Percentiles rank a stretch among this genome's conserved stretches.
These are phyloP conservation scores for Paedocypris sp. DNA, from an alignment of 2,113 vertebrate species.

Conservation along the genomic window DNA sequence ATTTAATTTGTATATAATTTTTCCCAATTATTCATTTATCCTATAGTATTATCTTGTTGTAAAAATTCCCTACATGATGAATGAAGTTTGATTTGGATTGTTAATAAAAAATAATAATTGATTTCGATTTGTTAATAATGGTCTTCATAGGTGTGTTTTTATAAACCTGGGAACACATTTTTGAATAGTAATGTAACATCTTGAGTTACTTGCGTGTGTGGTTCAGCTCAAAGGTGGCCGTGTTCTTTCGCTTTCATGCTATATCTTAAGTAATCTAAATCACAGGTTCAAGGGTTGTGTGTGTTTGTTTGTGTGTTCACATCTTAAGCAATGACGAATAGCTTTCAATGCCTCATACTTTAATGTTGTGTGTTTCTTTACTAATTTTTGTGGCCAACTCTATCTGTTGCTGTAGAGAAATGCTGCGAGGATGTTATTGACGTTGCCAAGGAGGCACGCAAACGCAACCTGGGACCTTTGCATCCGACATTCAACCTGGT, in stretches of 20 bases:
- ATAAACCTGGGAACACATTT: no score
- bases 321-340: no score
- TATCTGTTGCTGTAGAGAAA: slow-evolving; percentile 42
- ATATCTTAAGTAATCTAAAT: neutral
- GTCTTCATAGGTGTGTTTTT: no score
- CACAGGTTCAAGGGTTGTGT: neutral
- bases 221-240: neutral
- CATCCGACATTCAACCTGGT: slow-evolving; percentile 75
- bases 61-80: no score
- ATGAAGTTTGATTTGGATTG: no score
- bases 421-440: slow-evolving; percentile 54
- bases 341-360: neutral
- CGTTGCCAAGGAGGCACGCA: slow-evolving; percentile 63
- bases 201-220: neutral
- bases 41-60: no score
- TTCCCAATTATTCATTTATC: no score
- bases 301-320: neutral
- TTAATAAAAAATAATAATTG: no score
- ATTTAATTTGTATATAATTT: no score
- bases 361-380: neutral
- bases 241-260: neutral
- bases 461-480: slow-evolving; percentile 69
- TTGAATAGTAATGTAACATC: no score
- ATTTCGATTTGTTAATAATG: no score
- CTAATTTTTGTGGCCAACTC: no score